Evolutionary conservation across 2,113 vertebrate species (phyloP).

Genomic region (Lutjanus erythropterus): DNA sequence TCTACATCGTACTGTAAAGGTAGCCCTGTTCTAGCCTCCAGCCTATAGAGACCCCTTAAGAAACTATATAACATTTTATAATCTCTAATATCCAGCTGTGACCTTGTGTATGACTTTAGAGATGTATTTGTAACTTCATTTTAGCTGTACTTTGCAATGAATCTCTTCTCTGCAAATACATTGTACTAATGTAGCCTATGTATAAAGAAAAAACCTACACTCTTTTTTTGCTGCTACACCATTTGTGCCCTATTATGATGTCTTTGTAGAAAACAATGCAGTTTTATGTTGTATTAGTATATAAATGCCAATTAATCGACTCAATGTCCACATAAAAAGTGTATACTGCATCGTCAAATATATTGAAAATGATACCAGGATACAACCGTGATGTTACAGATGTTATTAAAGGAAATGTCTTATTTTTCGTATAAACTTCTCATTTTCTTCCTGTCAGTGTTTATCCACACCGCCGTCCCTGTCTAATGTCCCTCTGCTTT

Average conservation of each 20-base stretch:
- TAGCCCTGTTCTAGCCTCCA: constrained; percentile 62
- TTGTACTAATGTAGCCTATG: constrained; percentile 75
- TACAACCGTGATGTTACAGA: constrained; percentile 82
- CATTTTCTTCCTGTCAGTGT: constrained; percentile 59
- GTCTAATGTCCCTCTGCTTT: constrained; percentile 27
- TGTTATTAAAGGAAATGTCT: constrained; percentile 87
- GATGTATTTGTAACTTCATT: constrained; percentile 67
- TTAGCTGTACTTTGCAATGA: constrained; percentile 63
- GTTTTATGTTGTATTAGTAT: constrained; percentile 76
- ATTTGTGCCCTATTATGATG: constrained; percentile 86
- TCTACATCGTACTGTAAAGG: constrained; percentile 55
- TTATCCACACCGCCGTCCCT: constrained; percentile 29
- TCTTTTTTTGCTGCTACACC: constrained; percentile 88
- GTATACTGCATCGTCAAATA: constrained; percentile 70
- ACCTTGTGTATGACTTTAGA: constrained; percentile 74
- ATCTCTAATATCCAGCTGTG: constrained; percentile 65
- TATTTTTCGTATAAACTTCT: constrained; percentile 85
- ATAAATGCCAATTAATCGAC: constrained; percentile 69
- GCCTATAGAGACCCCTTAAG: constrained; percentile 60
- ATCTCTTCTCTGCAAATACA: constrained; percentile 67
- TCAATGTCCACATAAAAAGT: constrained; percentile 76
- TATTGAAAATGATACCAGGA: constrained; percentile 76
- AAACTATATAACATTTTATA: constrained; percentile 69
- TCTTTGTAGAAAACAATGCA: constrained; percentile 79
- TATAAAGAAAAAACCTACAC: constrained; percentile 73